These are phyloP conservation scores for Buathra laborator DNA, from an alignment of 2,888 invertebrate species.

Conservation along the genomic window DNA sequence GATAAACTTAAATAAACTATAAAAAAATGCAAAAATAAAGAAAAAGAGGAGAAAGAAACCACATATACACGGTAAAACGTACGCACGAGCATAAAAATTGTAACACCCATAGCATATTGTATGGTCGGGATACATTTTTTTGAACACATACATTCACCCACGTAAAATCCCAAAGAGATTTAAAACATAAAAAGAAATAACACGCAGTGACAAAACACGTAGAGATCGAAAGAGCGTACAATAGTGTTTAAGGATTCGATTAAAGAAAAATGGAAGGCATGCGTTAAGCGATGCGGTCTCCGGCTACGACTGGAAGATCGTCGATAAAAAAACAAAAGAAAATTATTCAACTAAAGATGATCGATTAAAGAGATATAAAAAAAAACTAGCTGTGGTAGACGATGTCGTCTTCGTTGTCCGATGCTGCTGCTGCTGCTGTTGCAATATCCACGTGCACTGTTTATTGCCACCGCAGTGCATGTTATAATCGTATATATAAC, in stretches of 20 bases:
- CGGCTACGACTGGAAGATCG: constrained; percentile 54
- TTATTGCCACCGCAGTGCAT: constrained; percentile 85
- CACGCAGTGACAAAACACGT: constrained; percentile 50
- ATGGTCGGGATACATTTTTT: constrained; percentile 52
- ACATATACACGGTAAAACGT: constrained; percentile 35
- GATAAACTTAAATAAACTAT: constrained; percentile 54
- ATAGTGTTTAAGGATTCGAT: constrained; percentile 58
- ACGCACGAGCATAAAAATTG: constrained; percentile 56
- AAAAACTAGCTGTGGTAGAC: constrained; percentile 82
- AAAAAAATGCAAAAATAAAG: constrained; percentile 16
- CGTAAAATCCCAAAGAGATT: constrained; percentile 59
- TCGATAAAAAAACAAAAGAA: constrained; percentile 50
- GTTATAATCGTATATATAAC: constrained; percentile 78
- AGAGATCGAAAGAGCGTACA: constrained; percentile 43
- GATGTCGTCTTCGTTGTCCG: constrained; percentile 83
- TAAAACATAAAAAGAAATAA: constrained; percentile 48
- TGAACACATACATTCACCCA: constrained; percentile 69
- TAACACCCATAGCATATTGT: constrained; percentile 47
- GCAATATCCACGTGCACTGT: constrained; percentile 84
- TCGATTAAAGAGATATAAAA: constrained; percentile 63
- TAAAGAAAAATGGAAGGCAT: constrained; percentile 47
- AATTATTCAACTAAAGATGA: constrained; percentile 56
- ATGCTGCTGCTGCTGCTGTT: constrained; percentile 82
- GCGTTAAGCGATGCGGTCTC: constrained; percentile 63
- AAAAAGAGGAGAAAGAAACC: constrained; percentile 21